Evolutionary conservation across 2,797 vertebrate genomes (phyloP), one percentile per base, ranked within the genome.

Genomic region (Ciconia nigra): DNA sequence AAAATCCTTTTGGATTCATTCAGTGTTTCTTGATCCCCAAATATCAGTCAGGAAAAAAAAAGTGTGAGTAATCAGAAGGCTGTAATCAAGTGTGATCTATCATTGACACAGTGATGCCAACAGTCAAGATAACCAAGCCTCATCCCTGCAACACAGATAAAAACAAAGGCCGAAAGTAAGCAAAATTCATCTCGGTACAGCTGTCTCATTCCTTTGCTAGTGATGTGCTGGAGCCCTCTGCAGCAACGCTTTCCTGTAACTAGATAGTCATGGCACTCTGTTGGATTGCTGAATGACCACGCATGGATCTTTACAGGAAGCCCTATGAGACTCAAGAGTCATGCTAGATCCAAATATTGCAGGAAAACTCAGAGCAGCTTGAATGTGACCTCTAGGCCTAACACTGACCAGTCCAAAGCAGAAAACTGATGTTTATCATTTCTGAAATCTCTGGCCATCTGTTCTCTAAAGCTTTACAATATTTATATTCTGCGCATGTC

Each of bases 381-480:
- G 73, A 90, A 83, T 92, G 76, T 81, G 83, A 91, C 78, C 82
- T 71, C 47, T 65, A 72, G 41, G 24, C 26, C 82, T 87, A 78
- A 57, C 37, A 62, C 46, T 33, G 4, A 71, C 71, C 88, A 82
- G 65, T 35, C 44, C 62, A 74, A 82, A 91, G 35, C 58, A 95
- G 81, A 90, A 96, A 89, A 46, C 59, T 73, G 73, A 71, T 81
- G 51, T 89, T 93, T 90, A 74, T 83, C 5, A 78, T 78, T 95
- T 89, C 77, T 91, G 73, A 96, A 97, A 96, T 91, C 67, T 97
- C 87, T 87, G 61, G 29, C 97, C 97, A 97, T 97, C 96, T 97
- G 96, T 84, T 96, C 87, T 95, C 84, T 90, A 74, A 91, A 93
- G 74, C 47, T 94, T 89, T 95, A 66, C 59, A 93, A 88, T 91